Evolutionary conservation across 2,797 vertebrate genomes (phyloP).

Genomic region (Enteromius viviparus): DNA sequence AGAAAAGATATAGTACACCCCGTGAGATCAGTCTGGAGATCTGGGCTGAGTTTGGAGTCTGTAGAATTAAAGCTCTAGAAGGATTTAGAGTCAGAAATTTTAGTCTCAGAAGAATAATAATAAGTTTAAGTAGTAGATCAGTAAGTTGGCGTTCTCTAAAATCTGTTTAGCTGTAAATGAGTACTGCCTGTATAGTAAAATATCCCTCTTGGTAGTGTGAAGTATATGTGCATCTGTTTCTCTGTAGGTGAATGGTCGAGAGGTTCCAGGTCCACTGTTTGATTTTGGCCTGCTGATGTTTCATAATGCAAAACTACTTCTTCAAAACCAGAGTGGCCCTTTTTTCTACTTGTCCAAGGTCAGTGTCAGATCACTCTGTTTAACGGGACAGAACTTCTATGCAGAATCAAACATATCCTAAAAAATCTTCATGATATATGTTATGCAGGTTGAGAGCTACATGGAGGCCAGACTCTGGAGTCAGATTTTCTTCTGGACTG

Average conservation of each 20-base stretch:
- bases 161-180: not conserved
- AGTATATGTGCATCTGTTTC: not conserved
- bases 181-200: not conserved
- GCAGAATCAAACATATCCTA: not conserved
- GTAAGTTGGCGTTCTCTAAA: not conserved
- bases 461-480: slow-evolving; percentile 84
- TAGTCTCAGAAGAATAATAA: too few species aligned
- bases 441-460: slow-evolving; percentile 78
- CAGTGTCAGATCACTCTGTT: slow-evolving; percentile 15
- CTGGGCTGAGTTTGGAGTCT: too few species aligned
- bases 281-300: slow-evolving; percentile 83
- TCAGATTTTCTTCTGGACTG: slow-evolving; percentile 82
- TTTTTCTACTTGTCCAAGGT: slow-evolving; percentile 85
- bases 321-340: slow-evolving; percentile 75
- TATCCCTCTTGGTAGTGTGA: not conserved
- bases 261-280: slow-evolving; percentile 80
- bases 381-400: not conserved
- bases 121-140: too few species aligned
- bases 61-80: too few species aligned
- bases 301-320: slow-evolving; percentile 76
- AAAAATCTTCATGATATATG: not conserved
- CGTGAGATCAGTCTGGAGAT: too few species aligned
- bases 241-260: slow-evolving; percentile 76
- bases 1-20: too few species aligned
- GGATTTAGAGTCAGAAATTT: too few species aligned